Evolutionary conservation across 2,888 invertebrate species (phyloP).

Genomic region (Argyra leucocephala): DNA sequence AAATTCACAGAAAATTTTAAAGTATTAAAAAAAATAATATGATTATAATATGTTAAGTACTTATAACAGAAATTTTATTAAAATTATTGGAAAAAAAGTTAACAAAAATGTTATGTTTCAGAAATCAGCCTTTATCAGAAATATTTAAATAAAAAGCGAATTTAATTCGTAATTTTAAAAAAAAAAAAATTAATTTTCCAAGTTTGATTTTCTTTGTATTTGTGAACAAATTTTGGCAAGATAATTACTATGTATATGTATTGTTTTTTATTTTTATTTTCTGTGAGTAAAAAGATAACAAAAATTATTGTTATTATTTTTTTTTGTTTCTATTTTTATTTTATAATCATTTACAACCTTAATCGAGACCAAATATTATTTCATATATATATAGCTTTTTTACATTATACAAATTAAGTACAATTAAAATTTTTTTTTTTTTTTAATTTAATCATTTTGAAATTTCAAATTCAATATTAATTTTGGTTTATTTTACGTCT

Average conservation of each 20-base stretch:
- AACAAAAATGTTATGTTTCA: too few relatives aligned
- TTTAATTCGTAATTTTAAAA: constrained; percentile 14
- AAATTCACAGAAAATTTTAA: too few relatives aligned
- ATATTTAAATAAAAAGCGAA: too few relatives aligned
- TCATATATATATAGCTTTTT: too few relatives aligned
- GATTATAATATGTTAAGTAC: too few relatives aligned
- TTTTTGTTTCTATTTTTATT: constrained; percentile 16
- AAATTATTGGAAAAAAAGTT: too few relatives aligned
- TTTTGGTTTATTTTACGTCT: constrained; percentile 23
- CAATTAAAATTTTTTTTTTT: neutral
- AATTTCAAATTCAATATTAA: constrained; percentile 8
- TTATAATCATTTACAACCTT: constrained; percentile 20
- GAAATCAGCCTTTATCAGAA: too few relatives aligned
- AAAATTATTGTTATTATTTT: constrained; percentile 14
- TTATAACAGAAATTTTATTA: too few relatives aligned
- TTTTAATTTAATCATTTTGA: neutral
- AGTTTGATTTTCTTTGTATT: constrained; percentile 11
- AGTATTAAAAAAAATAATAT: too few relatives aligned
- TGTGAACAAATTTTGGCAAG: constrained; percentile 21
- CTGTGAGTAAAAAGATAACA: neutral
- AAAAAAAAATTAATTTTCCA: constrained; percentile 18
- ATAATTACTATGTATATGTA: constrained; percentile 19
- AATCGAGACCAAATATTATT: constrained; percentile 17
- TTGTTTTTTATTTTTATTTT: neutral
- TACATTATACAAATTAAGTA: constrained; percentile 11